Percentiles rank a stretch among this genome's conserved stretches.
These are phyloP conservation scores for Tetranychus truncatus DNA, from an alignment of 2,888 invertebrate species.

Conservation along the genomic window DNA sequence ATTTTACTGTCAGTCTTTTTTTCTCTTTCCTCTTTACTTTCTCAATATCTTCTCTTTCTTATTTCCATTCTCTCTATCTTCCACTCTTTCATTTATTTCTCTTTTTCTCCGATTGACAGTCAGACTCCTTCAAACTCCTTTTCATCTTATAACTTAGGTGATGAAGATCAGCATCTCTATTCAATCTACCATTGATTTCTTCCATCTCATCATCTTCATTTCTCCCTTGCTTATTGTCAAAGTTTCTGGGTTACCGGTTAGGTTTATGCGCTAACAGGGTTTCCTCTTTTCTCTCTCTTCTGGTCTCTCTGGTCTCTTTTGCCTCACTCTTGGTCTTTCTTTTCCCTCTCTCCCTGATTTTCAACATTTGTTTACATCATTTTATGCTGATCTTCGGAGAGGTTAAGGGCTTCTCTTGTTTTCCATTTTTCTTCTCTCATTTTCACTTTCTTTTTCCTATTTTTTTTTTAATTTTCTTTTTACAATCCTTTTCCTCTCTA, in stretches of 20 bases:
- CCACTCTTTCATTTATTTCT: no score
- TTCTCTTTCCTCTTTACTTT: background rate
- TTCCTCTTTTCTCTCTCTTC: background rate
- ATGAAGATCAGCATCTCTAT: background rate
- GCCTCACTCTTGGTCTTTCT: no score
- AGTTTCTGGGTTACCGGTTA: background rate
- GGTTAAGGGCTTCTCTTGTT: no score
- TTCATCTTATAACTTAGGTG: background rate
- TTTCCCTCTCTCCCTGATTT: no score
- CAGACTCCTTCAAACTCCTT: no score
- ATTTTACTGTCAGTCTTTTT: background rate
- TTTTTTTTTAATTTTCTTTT: no score
- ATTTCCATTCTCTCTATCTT: background rate
- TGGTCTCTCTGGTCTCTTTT: background rate
- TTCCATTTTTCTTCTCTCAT: no score
- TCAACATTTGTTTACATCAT: no score
- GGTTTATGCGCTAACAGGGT: background rate
- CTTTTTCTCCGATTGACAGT: no score
- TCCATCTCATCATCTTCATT: background rate
- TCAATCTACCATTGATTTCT: background rate
- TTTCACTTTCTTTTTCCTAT: no score
- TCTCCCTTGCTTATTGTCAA: background rate
- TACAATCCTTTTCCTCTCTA: no score
- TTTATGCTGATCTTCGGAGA: no score
- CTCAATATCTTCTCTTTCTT: background rate